Evolutionary conservation across 53 echinoderm and acorn worm species (phyloP).

Genomic region (Crossaster papposus): DNA sequence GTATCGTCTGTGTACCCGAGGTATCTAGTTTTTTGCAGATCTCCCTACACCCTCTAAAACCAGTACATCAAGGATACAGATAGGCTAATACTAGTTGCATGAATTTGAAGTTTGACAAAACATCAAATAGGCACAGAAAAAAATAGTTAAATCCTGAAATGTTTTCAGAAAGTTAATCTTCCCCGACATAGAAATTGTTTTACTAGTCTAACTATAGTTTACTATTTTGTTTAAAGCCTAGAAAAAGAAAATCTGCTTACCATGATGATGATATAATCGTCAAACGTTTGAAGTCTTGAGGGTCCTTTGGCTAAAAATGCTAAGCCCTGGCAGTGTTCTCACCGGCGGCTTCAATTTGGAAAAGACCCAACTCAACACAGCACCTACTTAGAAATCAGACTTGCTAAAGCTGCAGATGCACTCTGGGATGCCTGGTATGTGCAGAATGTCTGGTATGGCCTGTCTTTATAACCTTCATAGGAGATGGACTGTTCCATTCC

Average conservation of each 20-base stretch:
- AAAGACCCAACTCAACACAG: slow-evolving; percentile 9
- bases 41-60: too few species aligned
- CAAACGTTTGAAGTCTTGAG: background rate
- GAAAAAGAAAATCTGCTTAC: background rate
- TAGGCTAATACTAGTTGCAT: too few species aligned
- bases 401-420: slow-evolving; percentile 2
- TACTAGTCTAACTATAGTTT: background rate
- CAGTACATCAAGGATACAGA: too few species aligned
- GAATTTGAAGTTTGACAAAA: too few species aligned
- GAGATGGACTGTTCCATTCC: slow-evolving; percentile 63
- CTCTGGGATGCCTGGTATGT: slow-evolving; percentile 57
- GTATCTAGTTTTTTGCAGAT: too few species aligned
- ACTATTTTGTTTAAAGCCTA: background rate
- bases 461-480: slow-evolving; percentile 4
- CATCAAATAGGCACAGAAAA: too few species aligned
- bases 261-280: slow-evolving; percentile 37
- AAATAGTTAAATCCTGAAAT: too few species aligned
- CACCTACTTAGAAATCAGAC: slow-evolving; percentile 2
- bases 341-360: background rate
- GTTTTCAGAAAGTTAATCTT: too few species aligned
- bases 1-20: too few species aligned
- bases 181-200: too few species aligned
- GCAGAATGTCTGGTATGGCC: slow-evolving; percentile 45
- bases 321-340: slow-evolving; percentile 12
- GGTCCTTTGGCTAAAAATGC: background rate